Evolutionary conservation across 2,888 invertebrate species (phyloP).

Genomic region (Drosophila limbata): DNA sequence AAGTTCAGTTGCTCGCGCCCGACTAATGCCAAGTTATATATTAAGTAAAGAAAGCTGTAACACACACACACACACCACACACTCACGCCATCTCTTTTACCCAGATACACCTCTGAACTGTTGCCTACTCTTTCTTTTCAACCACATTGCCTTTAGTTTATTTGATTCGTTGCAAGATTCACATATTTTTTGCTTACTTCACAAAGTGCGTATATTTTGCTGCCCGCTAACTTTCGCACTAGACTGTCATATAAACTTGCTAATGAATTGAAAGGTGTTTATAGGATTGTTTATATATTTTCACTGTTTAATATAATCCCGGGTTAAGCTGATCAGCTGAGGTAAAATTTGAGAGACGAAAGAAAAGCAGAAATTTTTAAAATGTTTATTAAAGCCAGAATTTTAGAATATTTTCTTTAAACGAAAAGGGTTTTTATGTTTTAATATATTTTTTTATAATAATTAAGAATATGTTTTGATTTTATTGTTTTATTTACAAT

Average conservation of each 20-base stretch:
- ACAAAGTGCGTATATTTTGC: conserved; percentile 50
- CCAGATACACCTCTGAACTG: background rate
- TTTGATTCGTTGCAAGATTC: conserved; percentile 60
- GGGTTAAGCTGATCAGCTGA: too few relatives aligned
- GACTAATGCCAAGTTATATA: conserved; percentile 78
- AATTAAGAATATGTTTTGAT: too few relatives aligned
- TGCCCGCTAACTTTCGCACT: conserved; percentile 47
- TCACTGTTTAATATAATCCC: background rate
- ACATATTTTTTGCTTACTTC: conserved; percentile 52
- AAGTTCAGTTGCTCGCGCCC: conserved; percentile 68
- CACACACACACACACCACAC: conserved; percentile 13
- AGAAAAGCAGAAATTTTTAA: too few relatives aligned
- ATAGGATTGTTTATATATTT: background rate
- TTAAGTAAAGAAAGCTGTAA: conserved; percentile 55
- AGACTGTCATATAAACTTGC: conserved; percentile 62
- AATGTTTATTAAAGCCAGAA: too few relatives aligned
- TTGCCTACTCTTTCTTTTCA: background rate
- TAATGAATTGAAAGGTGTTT: conserved; percentile 79
- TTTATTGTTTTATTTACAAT: too few relatives aligned
- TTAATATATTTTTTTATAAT: too few relatives aligned
- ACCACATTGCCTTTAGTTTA: conserved; percentile 59
- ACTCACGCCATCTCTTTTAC: background rate
- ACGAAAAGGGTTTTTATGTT: too few relatives aligned
- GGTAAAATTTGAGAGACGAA: background rate
- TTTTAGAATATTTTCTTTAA: too few relatives aligned